Evolutionary conservation across 2,113 vertebrate genomes (phyloP).

Genomic region (Pipa parva): DNA sequence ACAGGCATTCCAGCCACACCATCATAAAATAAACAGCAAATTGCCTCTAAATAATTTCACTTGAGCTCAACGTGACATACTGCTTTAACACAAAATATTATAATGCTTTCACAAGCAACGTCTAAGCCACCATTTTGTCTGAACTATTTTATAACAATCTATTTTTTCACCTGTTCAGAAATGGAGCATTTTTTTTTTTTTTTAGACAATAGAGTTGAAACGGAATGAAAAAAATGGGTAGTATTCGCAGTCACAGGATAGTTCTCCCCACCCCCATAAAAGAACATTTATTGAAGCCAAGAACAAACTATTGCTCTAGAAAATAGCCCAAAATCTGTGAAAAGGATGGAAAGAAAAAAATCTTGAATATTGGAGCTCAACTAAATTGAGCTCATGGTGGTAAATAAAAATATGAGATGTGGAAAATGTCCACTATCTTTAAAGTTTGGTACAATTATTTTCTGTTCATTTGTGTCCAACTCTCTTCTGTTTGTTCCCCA

Average conservation of each 20-base stretch:
- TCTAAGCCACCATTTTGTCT: constrained; percentile 7
- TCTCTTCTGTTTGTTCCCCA: constrained; percentile 65
- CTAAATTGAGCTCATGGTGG: too few species aligned
- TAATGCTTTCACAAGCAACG: background rate
- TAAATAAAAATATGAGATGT: constrained; percentile 65
- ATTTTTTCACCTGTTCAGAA: constrained; percentile 4
- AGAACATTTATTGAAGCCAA: constrained; percentile 68
- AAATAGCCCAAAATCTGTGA: constrained; percentile 77
- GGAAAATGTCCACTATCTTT: constrained; percentile 62
- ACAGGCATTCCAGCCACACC: constrained; percentile 65
- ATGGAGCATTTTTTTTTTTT: constrained; percentile 10
- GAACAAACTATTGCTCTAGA: constrained; percentile 71
- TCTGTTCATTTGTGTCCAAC: constrained; percentile 62
- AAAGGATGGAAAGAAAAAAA: constrained; percentile 71
- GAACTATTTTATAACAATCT: constrained; percentile 8
- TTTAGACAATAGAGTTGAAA: constrained; percentile 7
- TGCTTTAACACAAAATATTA: constrained; percentile 14
- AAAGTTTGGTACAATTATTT: constrained; percentile 86
- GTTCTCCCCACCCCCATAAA: constrained; percentile 55
- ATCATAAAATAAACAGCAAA: constrained; percentile 64
- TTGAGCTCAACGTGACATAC: constrained; percentile 53
- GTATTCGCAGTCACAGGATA: constrained; percentile 32
- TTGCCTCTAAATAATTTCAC: constrained; percentile 62
- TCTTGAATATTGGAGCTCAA: constrained; percentile 5
- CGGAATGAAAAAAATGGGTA: background rate